Conservation (phyloP, 1,140 invertebrate species). For the Brachionus koreanus region DNA sequence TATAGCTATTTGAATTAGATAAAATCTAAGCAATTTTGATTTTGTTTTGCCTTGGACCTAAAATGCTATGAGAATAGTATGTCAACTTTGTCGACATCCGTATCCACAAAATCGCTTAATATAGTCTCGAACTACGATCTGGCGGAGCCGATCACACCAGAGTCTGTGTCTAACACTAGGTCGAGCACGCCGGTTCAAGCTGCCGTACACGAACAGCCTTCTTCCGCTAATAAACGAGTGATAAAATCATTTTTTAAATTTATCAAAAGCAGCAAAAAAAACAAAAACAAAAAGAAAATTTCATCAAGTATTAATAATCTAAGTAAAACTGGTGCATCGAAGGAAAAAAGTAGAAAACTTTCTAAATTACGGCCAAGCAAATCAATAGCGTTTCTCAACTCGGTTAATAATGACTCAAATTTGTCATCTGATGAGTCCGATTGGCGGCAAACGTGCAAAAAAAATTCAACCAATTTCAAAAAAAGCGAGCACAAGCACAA, state of each 20-base stretch:
- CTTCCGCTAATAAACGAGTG: not conserved
- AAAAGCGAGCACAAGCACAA: not conserved
- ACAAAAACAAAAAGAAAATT: not conserved
- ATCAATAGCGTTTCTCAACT: not conserved
- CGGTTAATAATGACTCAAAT: not conserved
- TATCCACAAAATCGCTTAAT: not conserved
- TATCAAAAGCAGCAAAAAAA: conserved; percentile 13
- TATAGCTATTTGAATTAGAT: not conserved
- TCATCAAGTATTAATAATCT: conserved; percentile 22
- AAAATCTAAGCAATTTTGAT: not conserved
- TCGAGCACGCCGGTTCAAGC: not conserved
- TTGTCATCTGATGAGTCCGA: conserved; percentile 7
- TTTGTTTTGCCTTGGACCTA: not conserved
- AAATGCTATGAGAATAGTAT: not conserved
- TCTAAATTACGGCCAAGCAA: conserved; percentile 15
- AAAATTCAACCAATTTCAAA: not conserved
- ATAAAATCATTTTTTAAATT: conserved; percentile 7
- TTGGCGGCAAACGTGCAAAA: not conserved
- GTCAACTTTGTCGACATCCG: not conserved
- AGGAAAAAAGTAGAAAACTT: conserved; percentile 12
- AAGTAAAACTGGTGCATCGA: not conserved
- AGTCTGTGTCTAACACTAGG: not conserved
- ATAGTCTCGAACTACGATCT: conserved; percentile 8
- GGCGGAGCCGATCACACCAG: not conserved
- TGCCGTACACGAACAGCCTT: not conserved